Conservation (phyloP, 2,888 invertebrate genomes). For the Plebejus melissa region DNA sequence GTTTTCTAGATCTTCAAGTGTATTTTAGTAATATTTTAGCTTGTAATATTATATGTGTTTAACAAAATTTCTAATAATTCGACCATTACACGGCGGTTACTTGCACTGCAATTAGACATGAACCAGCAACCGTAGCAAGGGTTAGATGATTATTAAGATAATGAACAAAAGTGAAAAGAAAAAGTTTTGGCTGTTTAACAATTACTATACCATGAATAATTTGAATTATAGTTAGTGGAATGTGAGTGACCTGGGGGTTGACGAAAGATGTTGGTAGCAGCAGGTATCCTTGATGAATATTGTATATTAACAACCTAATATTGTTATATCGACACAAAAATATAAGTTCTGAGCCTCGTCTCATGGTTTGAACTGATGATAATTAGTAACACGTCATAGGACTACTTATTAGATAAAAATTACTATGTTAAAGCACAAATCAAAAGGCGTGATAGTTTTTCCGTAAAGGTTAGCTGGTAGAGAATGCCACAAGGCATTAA, state of each 20-base stretch:
- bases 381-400: too few relatives aligned
- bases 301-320: background rate
- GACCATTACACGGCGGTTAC: background rate
- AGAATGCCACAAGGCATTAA: too few relatives aligned
- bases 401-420: too few relatives aligned
- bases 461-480: too few relatives aligned
- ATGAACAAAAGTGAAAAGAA: constrained; percentile 20
- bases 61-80: constrained; percentile 2
- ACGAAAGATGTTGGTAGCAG: background rate
- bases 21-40: too few relatives aligned
- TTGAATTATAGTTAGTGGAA: background rate
- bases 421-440: too few relatives aligned
- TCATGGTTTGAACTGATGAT: too few relatives aligned
- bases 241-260: background rate
- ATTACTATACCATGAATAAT: constrained; percentile 14
- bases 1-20: background rate
- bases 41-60: background rate
- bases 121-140: background rate
- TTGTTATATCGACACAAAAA: background rate
- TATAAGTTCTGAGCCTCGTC: background rate
- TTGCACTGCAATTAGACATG: background rate
- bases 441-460: too few relatives aligned
- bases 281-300: background rate
- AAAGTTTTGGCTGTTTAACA: constrained; percentile 17
- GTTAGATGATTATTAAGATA: constrained; percentile 21